These are phyloP conservation scores for Andrena bicolor DNA, from an alignment of 2,888 invertebrate species.

Conservation along the genomic window DNA sequence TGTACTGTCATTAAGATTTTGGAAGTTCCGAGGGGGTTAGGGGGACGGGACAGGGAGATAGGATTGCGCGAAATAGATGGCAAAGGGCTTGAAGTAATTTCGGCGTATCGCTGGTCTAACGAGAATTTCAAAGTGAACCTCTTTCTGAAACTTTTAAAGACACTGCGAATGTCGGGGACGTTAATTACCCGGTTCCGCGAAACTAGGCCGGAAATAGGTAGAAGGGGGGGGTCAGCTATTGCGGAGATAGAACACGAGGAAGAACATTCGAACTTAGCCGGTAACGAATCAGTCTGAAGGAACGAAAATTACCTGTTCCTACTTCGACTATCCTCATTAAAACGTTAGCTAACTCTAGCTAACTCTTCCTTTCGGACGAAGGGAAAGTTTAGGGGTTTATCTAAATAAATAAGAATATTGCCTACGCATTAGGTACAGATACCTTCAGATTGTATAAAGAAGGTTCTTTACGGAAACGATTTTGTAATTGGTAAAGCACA, in stretches of 20 bases:
- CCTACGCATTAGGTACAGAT: no score
- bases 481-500: no score
- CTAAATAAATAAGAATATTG: no score
- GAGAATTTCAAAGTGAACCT: conserved; percentile 11
- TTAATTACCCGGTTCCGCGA: conserved; percentile 51
- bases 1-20: neutral
- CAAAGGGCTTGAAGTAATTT: conserved; percentile 23
- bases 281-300: conserved; percentile 39
- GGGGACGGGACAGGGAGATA: neutral
- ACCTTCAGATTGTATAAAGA: no score
- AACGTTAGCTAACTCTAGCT: conserved; percentile 21
- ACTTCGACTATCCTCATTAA: conserved; percentile 24
- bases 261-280: conserved; percentile 47
- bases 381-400: no score
- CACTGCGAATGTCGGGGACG: conserved; percentile 36
- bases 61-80: conserved; percentile 20
- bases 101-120: conserved; percentile 37
- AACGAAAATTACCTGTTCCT: conserved; percentile 9
- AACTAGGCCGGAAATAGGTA: conserved; percentile 55
- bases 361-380: neutral
- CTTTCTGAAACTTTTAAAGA: conserved; percentile 43
- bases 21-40: neutral
- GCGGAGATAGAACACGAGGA: conserved; percentile 41
- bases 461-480: no score
- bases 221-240: conserved; percentile 35